Conservation (phyloP, 2,888 invertebrate species). For the Cerastis rubricosa region DNA sequence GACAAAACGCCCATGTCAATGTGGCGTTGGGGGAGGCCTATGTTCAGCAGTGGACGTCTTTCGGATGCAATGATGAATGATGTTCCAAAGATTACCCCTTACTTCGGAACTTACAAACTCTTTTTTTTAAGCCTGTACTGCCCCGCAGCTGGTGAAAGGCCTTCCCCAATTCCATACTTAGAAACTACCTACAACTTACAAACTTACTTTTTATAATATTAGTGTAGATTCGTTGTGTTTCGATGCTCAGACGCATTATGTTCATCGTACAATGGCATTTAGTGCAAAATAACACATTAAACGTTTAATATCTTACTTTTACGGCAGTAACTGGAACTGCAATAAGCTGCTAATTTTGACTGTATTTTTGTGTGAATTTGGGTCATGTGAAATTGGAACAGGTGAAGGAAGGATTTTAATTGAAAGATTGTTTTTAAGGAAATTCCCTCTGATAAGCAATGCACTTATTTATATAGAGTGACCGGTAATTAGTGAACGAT, state of each 20-base stretch:
- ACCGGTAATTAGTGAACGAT: too few species aligned
- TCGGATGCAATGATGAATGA: too few species aligned
- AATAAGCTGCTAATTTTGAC: slow-evolving; percentile 16
- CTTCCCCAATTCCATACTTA: too few species aligned
- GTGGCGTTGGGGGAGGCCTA: too few species aligned
- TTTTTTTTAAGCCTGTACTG: neutral
- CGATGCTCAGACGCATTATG: slow-evolving; percentile 1
- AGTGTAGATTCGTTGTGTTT: slow-evolving; percentile 3
- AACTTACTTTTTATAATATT: neutral
- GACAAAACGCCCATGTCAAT: too few species aligned
- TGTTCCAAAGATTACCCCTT: neutral
- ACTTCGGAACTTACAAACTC: neutral
- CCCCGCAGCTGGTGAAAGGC: too few species aligned
- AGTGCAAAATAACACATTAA: slow-evolving; percentile 44
- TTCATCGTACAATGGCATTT: slow-evolving; percentile 32
- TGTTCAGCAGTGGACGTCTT: too few species aligned
- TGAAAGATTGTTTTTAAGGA: neutral
- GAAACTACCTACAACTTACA: too few species aligned
- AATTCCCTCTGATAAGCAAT: neutral
- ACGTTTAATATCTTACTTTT: slow-evolving; percentile 36
- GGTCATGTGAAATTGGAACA: slow-evolving; percentile 5
- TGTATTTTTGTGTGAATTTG: slow-evolving; percentile 37
- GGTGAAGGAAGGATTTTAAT: neutral
- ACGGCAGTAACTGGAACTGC: slow-evolving; percentile 24
- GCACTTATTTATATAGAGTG: too few species aligned